Evolutionary conservation across 2,888 invertebrate genomes (phyloP).

Genomic region (Hypena proboscidalis): DNA sequence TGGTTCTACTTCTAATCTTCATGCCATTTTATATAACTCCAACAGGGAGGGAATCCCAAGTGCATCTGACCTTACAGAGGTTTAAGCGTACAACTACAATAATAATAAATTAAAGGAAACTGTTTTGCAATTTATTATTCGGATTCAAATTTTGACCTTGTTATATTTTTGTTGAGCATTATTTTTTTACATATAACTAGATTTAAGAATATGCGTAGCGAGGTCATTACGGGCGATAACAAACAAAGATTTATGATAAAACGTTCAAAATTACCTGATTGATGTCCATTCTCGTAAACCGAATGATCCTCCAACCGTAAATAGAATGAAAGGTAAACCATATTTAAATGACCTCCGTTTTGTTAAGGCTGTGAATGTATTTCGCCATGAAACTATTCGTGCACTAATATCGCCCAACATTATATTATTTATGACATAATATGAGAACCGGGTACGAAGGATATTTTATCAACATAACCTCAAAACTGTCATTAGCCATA

Average conservation of each 20-base stretch:
- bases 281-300: slow-evolving; percentile 90
- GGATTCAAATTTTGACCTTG: too few relatives aligned
- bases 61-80: too few relatives aligned
- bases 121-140: too few relatives aligned
- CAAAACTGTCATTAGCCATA: background rate
- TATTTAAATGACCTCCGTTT: slow-evolving; percentile 74
- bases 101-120: too few relatives aligned
- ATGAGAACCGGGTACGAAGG: slow-evolving; percentile 9
- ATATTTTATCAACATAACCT: slow-evolving; percentile 27
- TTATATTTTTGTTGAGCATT: too few relatives aligned
- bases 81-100: too few relatives aligned
- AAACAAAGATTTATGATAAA: background rate
- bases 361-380: slow-evolving; percentile 57
- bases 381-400: slow-evolving; percentile 38
- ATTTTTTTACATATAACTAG: too few relatives aligned
- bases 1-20: too few relatives aligned
- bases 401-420: slow-evolving; percentile 38
- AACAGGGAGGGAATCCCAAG: too few relatives aligned
- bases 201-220: too few relatives aligned
- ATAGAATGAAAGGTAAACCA: slow-evolving; percentile 90
- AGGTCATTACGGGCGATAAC: too few relatives aligned
- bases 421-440: slow-evolving; percentile 5
- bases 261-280: slow-evolving; percentile 84
- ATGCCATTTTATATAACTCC: too few relatives aligned
- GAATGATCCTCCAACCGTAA: slow-evolving; percentile 92